Conservation (phyloP, 2,888 invertebrate species). For the Boloria selene region DNA sequence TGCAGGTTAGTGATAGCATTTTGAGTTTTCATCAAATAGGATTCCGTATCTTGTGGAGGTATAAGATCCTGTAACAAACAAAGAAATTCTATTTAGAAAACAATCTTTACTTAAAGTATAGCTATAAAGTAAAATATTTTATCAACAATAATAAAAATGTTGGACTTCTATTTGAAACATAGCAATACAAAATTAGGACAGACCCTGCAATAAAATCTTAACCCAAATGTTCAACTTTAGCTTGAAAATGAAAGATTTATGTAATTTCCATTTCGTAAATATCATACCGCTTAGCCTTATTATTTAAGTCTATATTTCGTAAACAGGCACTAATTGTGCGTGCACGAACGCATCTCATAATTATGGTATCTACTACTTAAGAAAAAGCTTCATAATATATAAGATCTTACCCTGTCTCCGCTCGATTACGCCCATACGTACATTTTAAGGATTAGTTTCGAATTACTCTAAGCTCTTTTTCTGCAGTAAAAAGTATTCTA, state of each 20-base stretch:
- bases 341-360: neutral
- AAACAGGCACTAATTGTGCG: slow-evolving; percentile 12
- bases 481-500: too few species aligned
- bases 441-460: too few species aligned
- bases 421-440: too few species aligned
- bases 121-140: neutral
- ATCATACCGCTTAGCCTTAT: neutral
- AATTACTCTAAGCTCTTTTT: too few species aligned
- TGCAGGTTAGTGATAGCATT: slow-evolving; percentile 84
- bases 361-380: too few species aligned
- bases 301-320: neutral
- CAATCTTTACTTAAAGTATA: neutral
- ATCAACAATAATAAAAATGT: neutral
- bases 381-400: too few species aligned
- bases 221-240: neutral
- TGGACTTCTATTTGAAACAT: neutral
- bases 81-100: neutral
- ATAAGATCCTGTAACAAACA: slow-evolving; percentile 75
- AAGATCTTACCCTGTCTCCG: too few species aligned
- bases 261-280: neutral
- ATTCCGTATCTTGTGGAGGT: slow-evolving; percentile 78
- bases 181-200: neutral
- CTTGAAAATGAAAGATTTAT: slow-evolving; percentile 6
- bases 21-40: slow-evolving; percentile 83
- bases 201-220: slow-evolving; percentile 1